phyloP scores from a whole-genome alignment of 2,888 invertebrate species.

The Mantis religiosa region DNA sequence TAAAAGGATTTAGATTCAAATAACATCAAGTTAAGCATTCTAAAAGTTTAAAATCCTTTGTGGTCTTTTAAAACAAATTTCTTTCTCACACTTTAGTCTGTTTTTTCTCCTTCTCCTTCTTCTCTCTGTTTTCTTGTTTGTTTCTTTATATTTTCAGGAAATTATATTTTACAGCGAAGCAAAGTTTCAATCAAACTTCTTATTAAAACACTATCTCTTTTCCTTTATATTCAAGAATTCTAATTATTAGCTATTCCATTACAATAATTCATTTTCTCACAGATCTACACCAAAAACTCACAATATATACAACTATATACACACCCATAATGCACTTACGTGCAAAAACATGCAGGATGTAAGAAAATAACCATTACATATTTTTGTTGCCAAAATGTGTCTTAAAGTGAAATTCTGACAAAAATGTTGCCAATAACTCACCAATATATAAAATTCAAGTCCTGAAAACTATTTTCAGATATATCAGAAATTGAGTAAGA shows the following conservation, averaged over 20 bases:
- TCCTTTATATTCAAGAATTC: not conserved
- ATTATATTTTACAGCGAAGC: not conserved
- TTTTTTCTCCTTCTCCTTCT: not conserved
- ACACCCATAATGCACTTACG: not conserved
- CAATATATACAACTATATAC: not conserved
- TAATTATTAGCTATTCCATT: not conserved
- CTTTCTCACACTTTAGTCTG: not conserved
- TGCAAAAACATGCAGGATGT: not conserved
- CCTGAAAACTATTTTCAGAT: not conserved
- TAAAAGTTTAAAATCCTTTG: not conserved
- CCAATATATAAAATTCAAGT: not conserved
- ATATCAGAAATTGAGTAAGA: not conserved
- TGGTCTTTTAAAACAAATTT: not conserved
- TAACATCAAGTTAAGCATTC: not conserved
- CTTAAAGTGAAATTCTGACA: not conserved
- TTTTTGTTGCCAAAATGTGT: not conserved
- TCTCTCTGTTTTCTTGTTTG: no score
- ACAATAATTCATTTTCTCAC: not conserved
- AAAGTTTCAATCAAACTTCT: not conserved
- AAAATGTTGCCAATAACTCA: not conserved
- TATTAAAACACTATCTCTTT: not conserved
- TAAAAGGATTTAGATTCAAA: not conserved
- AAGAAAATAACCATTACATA: not conserved
- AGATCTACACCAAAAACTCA: conserved; percentile 6
- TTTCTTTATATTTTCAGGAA: not conserved